These are phyloP conservation scores for Drosophila leonis DNA, from an alignment of 2,888 invertebrate species.

Conservation along the genomic window DNA sequence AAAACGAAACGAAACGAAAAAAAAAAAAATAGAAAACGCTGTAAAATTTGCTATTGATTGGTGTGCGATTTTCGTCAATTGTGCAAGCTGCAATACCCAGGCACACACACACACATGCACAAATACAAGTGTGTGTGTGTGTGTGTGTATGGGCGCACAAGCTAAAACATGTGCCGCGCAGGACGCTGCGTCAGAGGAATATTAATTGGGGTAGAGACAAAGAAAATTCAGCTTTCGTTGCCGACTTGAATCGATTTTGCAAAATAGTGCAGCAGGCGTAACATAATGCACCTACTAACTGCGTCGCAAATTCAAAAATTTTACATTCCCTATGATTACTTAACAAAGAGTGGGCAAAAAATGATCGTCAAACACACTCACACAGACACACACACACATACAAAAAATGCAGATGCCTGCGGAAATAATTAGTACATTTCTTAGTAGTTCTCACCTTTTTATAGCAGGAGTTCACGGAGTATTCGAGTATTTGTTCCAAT, in stretches of 20 bases:
- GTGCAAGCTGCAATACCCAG: constrained; percentile 37
- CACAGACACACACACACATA: constrained; percentile 11
- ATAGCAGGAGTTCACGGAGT: constrained; percentile 40
- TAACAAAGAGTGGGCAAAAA: constrained; percentile 57
- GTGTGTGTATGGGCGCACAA: constrained; percentile 29
- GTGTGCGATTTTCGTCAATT: constrained; percentile 30
- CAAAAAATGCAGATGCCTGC: constrained; percentile 42
- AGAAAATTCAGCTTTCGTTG: constrained; percentile 29
- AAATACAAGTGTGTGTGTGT: constrained; percentile 10
- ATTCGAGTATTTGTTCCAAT: constrained; percentile 50
- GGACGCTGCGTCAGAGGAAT: constrained; percentile 69
- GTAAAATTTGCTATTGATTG: constrained; percentile 76
- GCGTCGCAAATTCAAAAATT: constrained; percentile 22
- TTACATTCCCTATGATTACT: constrained; percentile 60
- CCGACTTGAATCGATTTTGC: constrained; percentile 68
- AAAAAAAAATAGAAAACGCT: constrained; percentile 40
- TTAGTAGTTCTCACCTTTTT: constrained; percentile 55
- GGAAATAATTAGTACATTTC: constrained; percentile 34
- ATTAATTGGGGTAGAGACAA: constrained; percentile 41
- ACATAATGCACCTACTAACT: constrained; percentile 3
- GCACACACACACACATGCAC: constrained; percentile 14
- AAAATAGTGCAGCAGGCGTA: constrained; percentile 26
- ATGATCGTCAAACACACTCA: constrained; percentile 32
- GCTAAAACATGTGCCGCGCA: constrained; percentile 74
- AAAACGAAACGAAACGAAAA: constrained; percentile 28